Conservation (phyloP, 2,113 vertebrate species). For the Gulo gulo region DNA sequence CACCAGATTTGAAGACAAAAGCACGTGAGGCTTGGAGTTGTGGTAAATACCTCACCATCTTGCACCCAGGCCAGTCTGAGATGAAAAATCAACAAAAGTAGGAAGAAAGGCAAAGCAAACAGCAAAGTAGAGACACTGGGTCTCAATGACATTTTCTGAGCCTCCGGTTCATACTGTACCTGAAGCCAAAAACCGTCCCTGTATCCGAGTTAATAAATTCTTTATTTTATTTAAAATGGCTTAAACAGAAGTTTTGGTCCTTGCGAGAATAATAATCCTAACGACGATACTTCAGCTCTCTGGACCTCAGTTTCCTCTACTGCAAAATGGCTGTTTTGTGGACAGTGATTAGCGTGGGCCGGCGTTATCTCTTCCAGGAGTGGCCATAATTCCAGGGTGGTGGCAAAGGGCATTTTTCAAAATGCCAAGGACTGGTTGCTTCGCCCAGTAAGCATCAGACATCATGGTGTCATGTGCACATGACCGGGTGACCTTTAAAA, state of each 20-base stretch:
- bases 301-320: not conserved
- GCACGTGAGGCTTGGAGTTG: not conserved
- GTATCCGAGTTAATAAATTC: not conserved
- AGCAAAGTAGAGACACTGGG: not conserved
- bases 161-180: not conserved
- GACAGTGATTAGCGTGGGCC: not conserved
- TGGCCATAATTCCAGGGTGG: not conserved
- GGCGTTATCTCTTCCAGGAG: not conserved
- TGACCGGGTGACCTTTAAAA: not conserved
- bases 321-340: not conserved
- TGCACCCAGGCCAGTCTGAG: not conserved
- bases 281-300: not conserved
- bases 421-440: not conserved
- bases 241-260: not conserved
- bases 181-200: not conserved
- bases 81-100: not conserved
- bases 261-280: not conserved
- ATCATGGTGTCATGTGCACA: not conserved
- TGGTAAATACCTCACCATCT: not conserved
- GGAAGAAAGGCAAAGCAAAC: not conserved
- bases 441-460: not conserved
- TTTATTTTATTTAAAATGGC: not conserved
- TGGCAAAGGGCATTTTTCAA: not conserved
- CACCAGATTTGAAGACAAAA: not conserved
- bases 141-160: not conserved